phyloP scores from a whole-genome alignment of 64 coral and sea anemone species.

The Acropora yongei region DNA sequence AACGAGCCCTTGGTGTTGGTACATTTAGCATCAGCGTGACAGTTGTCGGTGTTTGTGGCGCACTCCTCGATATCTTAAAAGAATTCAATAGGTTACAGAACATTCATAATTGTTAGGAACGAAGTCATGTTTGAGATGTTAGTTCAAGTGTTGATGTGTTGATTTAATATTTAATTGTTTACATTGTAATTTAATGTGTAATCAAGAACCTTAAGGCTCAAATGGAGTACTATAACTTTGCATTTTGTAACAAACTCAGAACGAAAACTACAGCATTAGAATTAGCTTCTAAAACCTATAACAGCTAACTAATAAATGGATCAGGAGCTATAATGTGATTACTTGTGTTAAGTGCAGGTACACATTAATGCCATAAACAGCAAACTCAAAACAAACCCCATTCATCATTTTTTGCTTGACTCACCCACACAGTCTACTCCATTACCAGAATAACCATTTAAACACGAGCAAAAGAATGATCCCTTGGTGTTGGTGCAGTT shows the following conservation, averaged over 20 bases:
- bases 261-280: not conserved
- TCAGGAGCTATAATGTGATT: slow-evolving; percentile 16
- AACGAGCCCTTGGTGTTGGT: slow-evolving; percentile 78
- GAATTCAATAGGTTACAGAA: not conserved
- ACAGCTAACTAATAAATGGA: not conserved
- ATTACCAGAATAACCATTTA: slow-evolving; percentile 70
- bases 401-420: not conserved
- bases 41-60: slow-evolving; percentile 24
- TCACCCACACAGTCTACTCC: slow-evolving; percentile 67
- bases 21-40: slow-evolving; percentile 59
- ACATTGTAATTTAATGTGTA: no score
- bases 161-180: no score
- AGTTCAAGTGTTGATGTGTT: no score
- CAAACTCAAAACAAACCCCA: not conserved
- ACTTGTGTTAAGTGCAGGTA: not conserved
- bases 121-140: not conserved
- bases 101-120: no score
- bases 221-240: no score
- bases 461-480: slow-evolving; percentile 65
- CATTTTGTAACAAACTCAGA: no score
- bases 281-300: not conserved
- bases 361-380: not conserved
- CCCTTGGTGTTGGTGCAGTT: slow-evolving; percentile 74
- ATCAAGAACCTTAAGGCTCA: no score
- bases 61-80: slow-evolving; percentile 62